A percentile compares a stretch with the other conserved stretches of the same genome.
Evolutionary conservation across 1,140 invertebrate species (phyloP).

Genomic region (Drosophila asahinai): DNA sequence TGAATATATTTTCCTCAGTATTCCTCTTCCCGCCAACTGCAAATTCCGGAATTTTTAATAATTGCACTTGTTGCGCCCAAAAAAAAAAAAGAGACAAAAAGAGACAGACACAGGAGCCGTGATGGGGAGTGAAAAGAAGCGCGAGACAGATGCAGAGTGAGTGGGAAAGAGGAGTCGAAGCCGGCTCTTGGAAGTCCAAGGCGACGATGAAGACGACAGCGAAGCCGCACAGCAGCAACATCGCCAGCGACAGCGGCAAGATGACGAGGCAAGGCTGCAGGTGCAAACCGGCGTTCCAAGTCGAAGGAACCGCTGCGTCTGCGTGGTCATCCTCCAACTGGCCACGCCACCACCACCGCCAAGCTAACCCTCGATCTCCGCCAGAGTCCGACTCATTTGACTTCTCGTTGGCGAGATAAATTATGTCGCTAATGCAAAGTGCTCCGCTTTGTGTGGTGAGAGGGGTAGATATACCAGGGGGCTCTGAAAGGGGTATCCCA

Average conservation of each 20-base stretch:
- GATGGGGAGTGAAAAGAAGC: conserved; percentile 19
- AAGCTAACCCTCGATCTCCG: conserved; percentile 16
- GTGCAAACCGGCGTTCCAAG: conserved; percentile 61
- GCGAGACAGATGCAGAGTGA: conserved; percentile 46
- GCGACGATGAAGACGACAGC: conserved; percentile 81
- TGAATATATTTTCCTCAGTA: conserved; percentile 20
- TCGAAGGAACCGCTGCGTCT: conserved; percentile 70
- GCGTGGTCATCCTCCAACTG: conserved; percentile 66
- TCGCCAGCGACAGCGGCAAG: conserved; percentile 53
- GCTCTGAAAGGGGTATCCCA: neutral
- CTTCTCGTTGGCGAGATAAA: conserved; percentile 84
- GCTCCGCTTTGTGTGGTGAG: conserved; percentile 76
- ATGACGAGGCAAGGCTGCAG: conserved; percentile 81
- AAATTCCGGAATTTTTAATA: conserved; percentile 82
- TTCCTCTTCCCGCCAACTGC: conserved; percentile 15
- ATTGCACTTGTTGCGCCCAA: conserved; percentile 80
- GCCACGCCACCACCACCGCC: conserved; percentile 16
- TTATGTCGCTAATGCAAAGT: conserved; percentile 84
- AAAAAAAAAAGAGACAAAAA: conserved; percentile 57
- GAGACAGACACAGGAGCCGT: conserved; percentile 10
- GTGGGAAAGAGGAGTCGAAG: conserved; percentile 51
- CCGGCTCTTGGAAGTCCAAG: conserved; percentile 60
- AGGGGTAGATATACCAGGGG: conserved; percentile 20
- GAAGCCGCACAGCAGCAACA: conserved; percentile 37
- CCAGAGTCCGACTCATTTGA: conserved; percentile 46